These are phyloP conservation scores for Acrocephalus arundinaceus DNA, from an alignment of 2,113 vertebrate species.

Conservation along the genomic window DNA sequence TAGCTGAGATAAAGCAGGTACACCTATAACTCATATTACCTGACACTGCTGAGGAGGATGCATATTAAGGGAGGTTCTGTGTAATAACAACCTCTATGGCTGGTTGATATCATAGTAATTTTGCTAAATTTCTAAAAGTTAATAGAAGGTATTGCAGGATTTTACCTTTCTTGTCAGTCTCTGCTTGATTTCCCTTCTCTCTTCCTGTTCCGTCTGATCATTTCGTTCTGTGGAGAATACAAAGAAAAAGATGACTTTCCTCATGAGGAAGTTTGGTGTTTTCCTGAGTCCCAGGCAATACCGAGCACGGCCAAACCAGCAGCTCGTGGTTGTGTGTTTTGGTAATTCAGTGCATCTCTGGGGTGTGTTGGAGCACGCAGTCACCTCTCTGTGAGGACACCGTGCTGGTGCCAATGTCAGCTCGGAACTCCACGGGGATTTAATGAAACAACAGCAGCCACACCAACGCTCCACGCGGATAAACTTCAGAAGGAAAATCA, in stretches of 20 bases:
- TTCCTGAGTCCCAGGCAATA: neutral
- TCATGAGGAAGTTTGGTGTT: neutral
- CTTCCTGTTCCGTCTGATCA: conserved; percentile 94
- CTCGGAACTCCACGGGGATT: neutral
- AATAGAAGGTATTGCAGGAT: neutral
- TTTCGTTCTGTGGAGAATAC: conserved; percentile 86
- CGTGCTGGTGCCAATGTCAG: rapidly evolving
- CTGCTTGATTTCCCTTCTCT: conserved; percentile 96
- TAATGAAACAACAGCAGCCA: neutral
- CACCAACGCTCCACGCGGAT: neutral
- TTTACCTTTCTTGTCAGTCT: conserved; percentile 94
- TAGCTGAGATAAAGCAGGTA: neutral
- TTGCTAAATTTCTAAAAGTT: neutral
- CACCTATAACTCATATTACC: neutral
- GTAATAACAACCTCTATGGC: neutral
- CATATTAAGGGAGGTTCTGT: neutral
- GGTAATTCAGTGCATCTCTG: neutral
- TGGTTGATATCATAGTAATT: neutral
- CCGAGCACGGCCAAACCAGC: neutral
- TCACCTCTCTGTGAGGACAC: neutral
- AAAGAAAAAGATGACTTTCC: conserved; percentile 40
- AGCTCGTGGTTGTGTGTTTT: neutral
- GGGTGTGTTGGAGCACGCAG: neutral
- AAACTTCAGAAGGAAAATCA: neutral
- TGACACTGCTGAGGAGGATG: neutral